phyloP scores from a whole-genome alignment of 1,140 invertebrate genomes.

The Drosophila athabasca region DNA sequence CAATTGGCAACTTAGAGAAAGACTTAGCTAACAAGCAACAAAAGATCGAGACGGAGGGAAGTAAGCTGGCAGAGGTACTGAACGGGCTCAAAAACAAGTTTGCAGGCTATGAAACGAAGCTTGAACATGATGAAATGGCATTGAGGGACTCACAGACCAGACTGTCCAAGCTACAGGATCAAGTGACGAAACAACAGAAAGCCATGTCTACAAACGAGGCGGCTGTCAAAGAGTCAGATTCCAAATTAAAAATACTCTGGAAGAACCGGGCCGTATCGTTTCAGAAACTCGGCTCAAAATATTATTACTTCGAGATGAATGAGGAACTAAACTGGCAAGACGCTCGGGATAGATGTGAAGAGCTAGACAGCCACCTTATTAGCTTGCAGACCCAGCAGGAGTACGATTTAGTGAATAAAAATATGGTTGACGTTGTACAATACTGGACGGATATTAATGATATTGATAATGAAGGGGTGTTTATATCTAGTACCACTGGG shows the following conservation, averaged over 20 bases:
- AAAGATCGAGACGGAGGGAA: too few relatives aligned
- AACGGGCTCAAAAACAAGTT: too few relatives aligned
- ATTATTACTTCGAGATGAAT: conserved; percentile 13
- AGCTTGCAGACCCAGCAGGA: conserved; percentile 11
- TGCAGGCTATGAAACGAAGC: too few relatives aligned
- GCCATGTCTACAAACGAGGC: too few relatives aligned
- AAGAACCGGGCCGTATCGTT: background rate
- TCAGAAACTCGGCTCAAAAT: conserved; percentile 6
- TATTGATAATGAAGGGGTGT: conserved; percentile 14
- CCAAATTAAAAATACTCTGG: background rate
- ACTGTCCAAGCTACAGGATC: too few relatives aligned
- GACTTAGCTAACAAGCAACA: too few relatives aligned
- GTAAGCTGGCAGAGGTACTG: too few relatives aligned
- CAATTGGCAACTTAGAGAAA: too few relatives aligned
- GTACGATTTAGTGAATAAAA: background rate
- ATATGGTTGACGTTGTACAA: background rate
- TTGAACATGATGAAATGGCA: too few relatives aligned
- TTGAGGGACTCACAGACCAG: too few relatives aligned
- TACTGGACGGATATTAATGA: conserved; percentile 34
- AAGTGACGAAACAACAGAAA: too few relatives aligned
- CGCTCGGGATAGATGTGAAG: conserved; percentile 8
- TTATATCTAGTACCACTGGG: conserved; percentile 18
- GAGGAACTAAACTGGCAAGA: conserved; percentile 3
- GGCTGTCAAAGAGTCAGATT: too few relatives aligned
- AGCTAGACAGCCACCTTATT: conserved; percentile 16